phyloP scores from a whole-genome alignment of 2,888 invertebrate species.

The Lampropteryx suffumata region DNA sequence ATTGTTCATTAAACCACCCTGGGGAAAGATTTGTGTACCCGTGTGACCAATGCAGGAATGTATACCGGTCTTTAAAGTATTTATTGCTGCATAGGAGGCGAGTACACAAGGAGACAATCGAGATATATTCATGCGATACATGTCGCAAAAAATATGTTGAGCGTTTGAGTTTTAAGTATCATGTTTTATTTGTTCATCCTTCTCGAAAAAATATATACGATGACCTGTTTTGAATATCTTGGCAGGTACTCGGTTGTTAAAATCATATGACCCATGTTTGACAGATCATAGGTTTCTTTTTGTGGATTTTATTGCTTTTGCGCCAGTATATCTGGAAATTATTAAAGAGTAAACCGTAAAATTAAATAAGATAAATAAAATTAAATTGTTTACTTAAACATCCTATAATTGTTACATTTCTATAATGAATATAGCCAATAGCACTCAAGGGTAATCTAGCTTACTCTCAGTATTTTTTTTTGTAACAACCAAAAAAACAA shows the following conservation, averaged over 20 bases:
- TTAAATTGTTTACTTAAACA: too few species aligned
- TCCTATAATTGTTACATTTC: too few species aligned
- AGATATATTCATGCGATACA: not conserved
- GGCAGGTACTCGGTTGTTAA: not conserved
- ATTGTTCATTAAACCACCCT: not conserved
- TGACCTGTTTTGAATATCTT: not conserved
- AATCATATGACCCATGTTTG: too few species aligned
- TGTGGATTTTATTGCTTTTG: too few species aligned
- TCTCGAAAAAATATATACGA: not conserved
- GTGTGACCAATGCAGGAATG: constrained; percentile 1
- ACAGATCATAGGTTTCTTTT: too few species aligned
- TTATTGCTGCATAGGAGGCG: not conserved
- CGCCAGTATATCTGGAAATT: too few species aligned
- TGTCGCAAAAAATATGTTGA: not conserved
- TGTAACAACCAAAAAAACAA: too few species aligned
- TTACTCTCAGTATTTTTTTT: too few species aligned
- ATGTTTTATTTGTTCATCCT: constrained; percentile 11
- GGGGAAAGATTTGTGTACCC: not conserved
- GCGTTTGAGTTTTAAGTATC: constrained; percentile 8
- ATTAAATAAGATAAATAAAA: too few species aligned
- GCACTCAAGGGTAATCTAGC: too few species aligned
- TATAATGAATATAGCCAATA: too few species aligned
- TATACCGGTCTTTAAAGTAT: not conserved
- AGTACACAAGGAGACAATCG: not conserved
- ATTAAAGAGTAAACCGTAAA: too few species aligned